Evolutionary conservation across 2,113 vertebrate genomes (phyloP).

Genomic region (Henicopernis longicauda): DNA sequence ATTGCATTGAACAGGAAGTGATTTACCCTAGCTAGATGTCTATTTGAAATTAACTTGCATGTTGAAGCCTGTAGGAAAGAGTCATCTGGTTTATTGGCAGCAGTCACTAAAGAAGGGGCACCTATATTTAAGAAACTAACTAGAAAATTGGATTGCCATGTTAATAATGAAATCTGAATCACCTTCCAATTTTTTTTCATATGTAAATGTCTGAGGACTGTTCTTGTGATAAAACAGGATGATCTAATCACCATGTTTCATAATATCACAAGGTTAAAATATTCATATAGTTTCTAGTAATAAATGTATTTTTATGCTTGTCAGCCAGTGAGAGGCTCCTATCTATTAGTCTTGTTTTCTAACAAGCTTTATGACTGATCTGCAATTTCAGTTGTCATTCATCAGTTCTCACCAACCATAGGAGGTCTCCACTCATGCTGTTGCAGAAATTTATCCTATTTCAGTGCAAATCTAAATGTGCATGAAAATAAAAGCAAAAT

Average conservation of each 20-base stretch:
- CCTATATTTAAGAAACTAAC: not conserved
- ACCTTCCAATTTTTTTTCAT: not conserved
- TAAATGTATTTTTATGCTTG: not conserved
- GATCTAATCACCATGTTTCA: not conserved
- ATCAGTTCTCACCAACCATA: not conserved
- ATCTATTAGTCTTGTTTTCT: not conserved
- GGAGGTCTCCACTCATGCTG: not conserved
- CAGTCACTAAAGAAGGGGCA: not conserved
- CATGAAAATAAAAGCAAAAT: not conserved
- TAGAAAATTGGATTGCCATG: not conserved
- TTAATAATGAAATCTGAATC: not conserved
- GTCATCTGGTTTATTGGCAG: not conserved
- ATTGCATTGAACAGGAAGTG: not conserved
- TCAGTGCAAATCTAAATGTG: not conserved
- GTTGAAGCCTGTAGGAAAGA: not conserved
- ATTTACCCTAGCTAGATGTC: not conserved
- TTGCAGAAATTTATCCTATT: not conserved
- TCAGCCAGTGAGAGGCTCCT: not conserved
- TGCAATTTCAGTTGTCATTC: not conserved
- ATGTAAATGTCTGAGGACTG: not conserved
- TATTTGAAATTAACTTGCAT: not conserved
- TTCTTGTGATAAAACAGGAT: not conserved
- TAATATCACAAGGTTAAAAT: not conserved
- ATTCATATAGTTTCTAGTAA: not conserved
- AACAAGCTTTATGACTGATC: not conserved